A percentile compares a stretch with the other conserved stretches of the same genome.
Evolutionary conservation across 2,797 vertebrate genomes (phyloP).

Genomic region (Enteromius argenteus): DNA sequence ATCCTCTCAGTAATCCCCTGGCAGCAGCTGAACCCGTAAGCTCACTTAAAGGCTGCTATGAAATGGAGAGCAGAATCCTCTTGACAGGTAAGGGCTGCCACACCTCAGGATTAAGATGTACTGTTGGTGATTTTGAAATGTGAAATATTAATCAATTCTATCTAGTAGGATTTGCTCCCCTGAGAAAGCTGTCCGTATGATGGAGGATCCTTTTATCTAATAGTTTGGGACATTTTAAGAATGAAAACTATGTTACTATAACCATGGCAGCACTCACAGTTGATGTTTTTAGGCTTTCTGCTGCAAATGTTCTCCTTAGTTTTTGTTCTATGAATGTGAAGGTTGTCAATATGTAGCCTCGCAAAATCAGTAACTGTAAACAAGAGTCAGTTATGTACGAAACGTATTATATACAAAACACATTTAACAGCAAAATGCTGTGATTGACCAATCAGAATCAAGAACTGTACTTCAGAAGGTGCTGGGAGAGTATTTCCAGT

Average conservation of each 20-base stretch:
- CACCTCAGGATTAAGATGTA: conserved; percentile 28
- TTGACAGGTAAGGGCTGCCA: conserved; percentile 5
- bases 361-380: no score
- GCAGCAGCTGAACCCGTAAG: background rate
- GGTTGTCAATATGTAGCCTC: background rate
- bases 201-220: conserved; percentile 14
- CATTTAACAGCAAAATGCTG: background rate
- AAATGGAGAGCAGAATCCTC: conserved; percentile 37
- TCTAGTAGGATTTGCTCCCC: conserved; percentile 30
- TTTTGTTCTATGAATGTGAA: background rate
- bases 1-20: background rate
- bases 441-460: background rate
- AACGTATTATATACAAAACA: background rate
- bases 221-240: background rate
- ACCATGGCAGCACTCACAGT: background rate
- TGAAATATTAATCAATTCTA: conserved; percentile 46
- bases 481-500: background rate
- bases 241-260: background rate
- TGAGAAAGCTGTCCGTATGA: background rate
- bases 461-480: background rate
- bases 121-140: conserved; percentile 37
- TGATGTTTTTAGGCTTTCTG: background rate
- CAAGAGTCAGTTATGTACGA: background rate
- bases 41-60: conserved; percentile 23
- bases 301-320: background rate